Conservation (phyloP, 30 jellyfish, hydroid and myxozoan species). For the Haliclystus octoradiatus region DNA sequence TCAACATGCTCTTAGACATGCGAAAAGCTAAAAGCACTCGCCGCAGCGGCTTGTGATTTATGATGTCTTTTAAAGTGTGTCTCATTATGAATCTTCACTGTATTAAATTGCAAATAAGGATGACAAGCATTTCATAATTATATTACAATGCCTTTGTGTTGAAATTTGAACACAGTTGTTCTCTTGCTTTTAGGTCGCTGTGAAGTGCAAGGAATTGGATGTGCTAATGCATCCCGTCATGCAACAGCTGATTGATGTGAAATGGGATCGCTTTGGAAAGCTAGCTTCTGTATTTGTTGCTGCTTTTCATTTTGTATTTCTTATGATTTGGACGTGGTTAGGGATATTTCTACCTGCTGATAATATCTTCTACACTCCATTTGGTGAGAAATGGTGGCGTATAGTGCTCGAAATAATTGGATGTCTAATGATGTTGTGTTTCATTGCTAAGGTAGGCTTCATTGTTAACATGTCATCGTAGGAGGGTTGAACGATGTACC, state of each 20-base stretch:
- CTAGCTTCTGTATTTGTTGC: slow-evolving; percentile 77
- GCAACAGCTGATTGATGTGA: slow-evolving; percentile 64
- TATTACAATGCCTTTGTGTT: no score
- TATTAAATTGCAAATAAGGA: no score
- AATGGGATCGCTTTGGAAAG: slow-evolving; percentile 80
- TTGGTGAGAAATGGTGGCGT: slow-evolving; percentile 74
- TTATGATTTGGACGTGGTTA: slow-evolving; percentile 91
- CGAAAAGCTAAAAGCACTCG: no score
- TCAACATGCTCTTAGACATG: no score
- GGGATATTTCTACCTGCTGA: slow-evolving; percentile 75
- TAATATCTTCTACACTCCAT: slow-evolving; percentile 33
- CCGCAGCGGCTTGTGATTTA: no score
- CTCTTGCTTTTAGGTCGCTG: slow-evolving; percentile 80
- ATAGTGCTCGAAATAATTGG: slow-evolving; percentile 71
- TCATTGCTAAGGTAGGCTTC: slow-evolving; percentile 48
- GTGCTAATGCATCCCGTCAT: slow-evolving; percentile 94
- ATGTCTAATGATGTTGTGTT: slow-evolving; percentile 66
- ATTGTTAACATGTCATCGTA: not conserved
- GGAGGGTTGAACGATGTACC: slow-evolving; percentile 1
- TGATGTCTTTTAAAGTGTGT: no score
- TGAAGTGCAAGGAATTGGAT: slow-evolving; percentile 70
- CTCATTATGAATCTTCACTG: no score
- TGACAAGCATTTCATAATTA: no score
- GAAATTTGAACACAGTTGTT: no score
- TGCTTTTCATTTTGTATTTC: slow-evolving; percentile 51